phyloP scores from a whole-genome alignment of 2,113 vertebrate genomes.

The Centrocercus urophasianus region DNA sequence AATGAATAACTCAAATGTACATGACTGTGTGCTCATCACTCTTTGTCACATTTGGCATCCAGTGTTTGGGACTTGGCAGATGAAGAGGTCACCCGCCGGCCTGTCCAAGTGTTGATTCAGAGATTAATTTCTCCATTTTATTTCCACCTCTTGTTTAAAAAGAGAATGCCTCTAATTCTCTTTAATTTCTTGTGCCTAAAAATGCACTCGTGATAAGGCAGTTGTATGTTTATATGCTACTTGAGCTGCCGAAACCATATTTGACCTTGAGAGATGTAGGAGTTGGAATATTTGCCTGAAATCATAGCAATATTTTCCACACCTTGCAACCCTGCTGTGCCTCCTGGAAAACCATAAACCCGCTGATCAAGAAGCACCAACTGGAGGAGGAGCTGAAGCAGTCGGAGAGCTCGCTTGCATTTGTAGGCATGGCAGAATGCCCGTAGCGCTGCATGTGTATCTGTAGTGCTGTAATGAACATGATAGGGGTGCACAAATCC shows the following conservation, averaged over 20 bases:
- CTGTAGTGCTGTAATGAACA: not conserved
- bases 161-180: not conserved
- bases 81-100: not conserved
- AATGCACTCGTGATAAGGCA: not conserved
- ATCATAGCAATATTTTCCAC: not conserved
- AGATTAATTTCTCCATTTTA: not conserved
- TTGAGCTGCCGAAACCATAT: not conserved
- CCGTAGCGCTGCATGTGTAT: not conserved
- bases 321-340: not conserved
- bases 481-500: not conserved
- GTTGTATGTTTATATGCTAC: not conserved
- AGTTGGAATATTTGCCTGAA: constrained; percentile 3
- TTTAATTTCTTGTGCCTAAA: not conserved
- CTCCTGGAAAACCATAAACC: not conserved
- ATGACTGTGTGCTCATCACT: not conserved
- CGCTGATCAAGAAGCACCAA: rapidly evolving
- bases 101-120: not conserved
- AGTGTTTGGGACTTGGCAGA: not conserved
- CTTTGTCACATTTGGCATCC: not conserved
- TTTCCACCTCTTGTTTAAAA: not conserved
- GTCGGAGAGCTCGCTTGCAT: not conserved
- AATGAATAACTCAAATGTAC: not conserved
- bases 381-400: not conserved
- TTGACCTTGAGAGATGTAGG: not conserved
- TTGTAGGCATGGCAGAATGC: not conserved